Evolutionary conservation across 2,113 vertebrate species (phyloP), one percentile per base, ranked within the genome.

Genomic region (Murina feae): DNA sequence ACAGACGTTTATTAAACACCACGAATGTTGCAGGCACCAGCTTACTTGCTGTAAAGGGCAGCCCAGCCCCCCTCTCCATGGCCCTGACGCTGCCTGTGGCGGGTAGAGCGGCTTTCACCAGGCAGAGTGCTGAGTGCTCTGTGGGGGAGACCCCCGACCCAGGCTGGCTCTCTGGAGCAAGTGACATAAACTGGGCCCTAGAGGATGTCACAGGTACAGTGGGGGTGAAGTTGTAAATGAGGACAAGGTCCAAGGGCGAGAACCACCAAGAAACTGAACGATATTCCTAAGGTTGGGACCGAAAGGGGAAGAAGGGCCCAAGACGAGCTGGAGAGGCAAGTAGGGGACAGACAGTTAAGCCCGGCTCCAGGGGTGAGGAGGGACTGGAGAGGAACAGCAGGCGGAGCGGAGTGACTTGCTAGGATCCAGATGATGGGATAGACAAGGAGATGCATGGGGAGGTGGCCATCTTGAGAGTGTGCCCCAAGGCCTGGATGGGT

Each of bases 351-450:
- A 10, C 37, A 0, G 12, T 4, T 6, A 8, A 25, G 32, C 37
- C 83, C 6, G 65, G 55, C 69, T 20, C 5, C 5, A 0, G 13
- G 6, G 44, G 2, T 13, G 55, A 58, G 75, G 83, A 68, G 25
- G n/a, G 1, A 2, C 6, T 9, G 20, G 44, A 35, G 21, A 30
- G 9, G 23, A 47, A 5, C 1, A 1, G 28, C 80, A 17, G 0
- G 66, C 8, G 49, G 23, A 58, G 49, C 0, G 23, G 69, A 5
- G 58, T 14, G 47, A 37, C 58, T 18, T 18, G 78, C 32, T 68
- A 23, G 25, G 11, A 63, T n/a, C 69, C 71, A 9, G 76, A 28
- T 11, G 53, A 17, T 12, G 30, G 23, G n/a, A 2, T 6, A 2
- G 12, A 55, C 37, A 2, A 32, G 42, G 37, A 42, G 58, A 8